Evolutionary conservation across 2,113 vertebrate genomes (phyloP).

Genomic region (Paradoxurus hermaphroditus): DNA sequence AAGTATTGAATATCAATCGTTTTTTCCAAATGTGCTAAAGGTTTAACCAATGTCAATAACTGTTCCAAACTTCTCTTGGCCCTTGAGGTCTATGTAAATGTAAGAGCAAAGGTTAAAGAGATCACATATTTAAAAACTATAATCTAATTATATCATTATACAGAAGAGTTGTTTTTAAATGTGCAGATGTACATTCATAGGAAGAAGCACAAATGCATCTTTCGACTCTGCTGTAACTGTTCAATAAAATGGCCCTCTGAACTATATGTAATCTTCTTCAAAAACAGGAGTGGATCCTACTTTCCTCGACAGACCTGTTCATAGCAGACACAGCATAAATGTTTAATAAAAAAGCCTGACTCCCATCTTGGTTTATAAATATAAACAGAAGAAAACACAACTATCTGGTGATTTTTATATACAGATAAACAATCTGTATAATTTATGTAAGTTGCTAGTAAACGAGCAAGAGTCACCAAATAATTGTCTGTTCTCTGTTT

Average conservation of each 20-base stretch:
- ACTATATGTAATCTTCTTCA: neutral
- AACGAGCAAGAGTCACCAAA: conserved; percentile 35
- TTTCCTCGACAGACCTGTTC: neutral
- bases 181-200: neutral
- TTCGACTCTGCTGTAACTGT: neutral
- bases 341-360: conserved; percentile 34
- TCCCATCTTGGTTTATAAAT: conserved; percentile 16
- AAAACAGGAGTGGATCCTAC: neutral
- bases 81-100: neutral
- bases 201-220: neutral
- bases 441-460: conserved; percentile 38
- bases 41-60: neutral
- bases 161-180: neutral
- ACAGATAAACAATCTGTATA: conserved; percentile 53
- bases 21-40: neutral
- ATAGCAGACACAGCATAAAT: neutral
- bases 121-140: neutral
- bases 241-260: neutral
- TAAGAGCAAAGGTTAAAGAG: neutral
- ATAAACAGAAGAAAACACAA: conserved; percentile 48
- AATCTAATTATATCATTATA: neutral
- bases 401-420: conserved; percentile 27
- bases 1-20: neutral
- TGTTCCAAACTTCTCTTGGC: neutral
- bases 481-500: conserved; percentile 33